A percentile compares a stretch with the other conserved stretches of the same genome.
phyloP scores from a whole-genome alignment of 2,888 invertebrate species.

The Drosophila mimetica region DNA sequence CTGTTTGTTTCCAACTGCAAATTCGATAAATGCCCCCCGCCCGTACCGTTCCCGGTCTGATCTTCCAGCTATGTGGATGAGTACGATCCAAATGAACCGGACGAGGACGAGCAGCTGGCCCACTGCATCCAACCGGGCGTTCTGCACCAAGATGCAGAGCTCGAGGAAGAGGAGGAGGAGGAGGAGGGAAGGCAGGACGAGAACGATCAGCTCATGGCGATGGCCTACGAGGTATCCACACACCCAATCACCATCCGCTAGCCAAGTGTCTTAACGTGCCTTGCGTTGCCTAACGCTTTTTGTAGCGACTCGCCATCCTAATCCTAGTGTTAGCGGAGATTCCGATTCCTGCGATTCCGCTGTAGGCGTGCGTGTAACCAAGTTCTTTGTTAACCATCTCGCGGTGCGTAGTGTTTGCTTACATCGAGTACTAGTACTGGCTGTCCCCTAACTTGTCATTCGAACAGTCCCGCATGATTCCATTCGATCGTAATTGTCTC shows the following conservation, averaged over 20 bases:
- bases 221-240: conserved; percentile 86
- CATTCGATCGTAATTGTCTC: conserved; percentile 11
- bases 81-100: conserved; percentile 88
- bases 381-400: conserved; percentile 64
- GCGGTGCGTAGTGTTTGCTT: conserved; percentile 70
- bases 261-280: conserved; percentile 34
- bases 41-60: conserved; percentile 31
- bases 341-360: conserved; percentile 46
- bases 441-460: conserved; percentile 13
- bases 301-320: conserved; percentile 53
- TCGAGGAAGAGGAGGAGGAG: conserved; percentile 48
- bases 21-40: conserved; percentile 28
- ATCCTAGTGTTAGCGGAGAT: conserved; percentile 52
- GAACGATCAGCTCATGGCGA: conserved; percentile 87
- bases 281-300: conserved; percentile 62
- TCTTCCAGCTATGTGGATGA: conserved; percentile 88
- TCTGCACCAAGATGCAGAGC: conserved; percentile 84
- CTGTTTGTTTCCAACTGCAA: conserved; percentile 62
- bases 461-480: conserved; percentile 18
- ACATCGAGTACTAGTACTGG: conserved; percentile 5
- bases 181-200: conserved; percentile 85
- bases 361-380: conserved; percentile 53
- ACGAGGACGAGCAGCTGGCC: conserved; percentile 86
- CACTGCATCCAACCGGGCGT: conserved; percentile 89
- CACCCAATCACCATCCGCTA: conserved; percentile 25